Conservation (phyloP, 1,140 invertebrate genomes). For the Drosophila tristis region DNA sequence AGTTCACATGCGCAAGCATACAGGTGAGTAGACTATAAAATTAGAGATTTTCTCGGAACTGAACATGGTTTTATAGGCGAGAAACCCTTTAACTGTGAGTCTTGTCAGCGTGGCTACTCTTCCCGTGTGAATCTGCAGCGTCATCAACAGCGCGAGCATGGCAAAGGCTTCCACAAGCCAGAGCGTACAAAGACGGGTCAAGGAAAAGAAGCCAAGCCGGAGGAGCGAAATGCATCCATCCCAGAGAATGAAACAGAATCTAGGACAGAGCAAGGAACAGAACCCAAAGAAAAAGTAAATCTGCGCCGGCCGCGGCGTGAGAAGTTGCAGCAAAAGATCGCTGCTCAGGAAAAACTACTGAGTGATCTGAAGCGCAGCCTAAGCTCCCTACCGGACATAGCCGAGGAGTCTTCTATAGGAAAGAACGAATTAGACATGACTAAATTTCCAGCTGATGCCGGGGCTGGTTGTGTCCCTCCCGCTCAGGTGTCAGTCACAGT, state of each 20-base stretch:
- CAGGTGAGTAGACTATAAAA: slow-evolving; percentile 83
- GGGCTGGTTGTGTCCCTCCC: slow-evolving; percentile 43
- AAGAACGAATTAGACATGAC: slow-evolving; percentile 6
- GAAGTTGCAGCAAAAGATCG: slow-evolving; percentile 66
- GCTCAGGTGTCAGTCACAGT: slow-evolving; percentile 74
- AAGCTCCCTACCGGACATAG: slow-evolving; percentile 44
- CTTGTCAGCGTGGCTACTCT: slow-evolving; percentile 72
- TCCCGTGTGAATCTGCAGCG: slow-evolving; percentile 71
- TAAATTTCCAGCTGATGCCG: slow-evolving; percentile 56
- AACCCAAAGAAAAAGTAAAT: slow-evolving; percentile 20
- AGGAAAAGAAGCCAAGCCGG: not conserved
- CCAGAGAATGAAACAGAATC: not conserved
- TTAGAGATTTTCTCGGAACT: not conserved
- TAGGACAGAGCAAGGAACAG: slow-evolving; percentile 10
- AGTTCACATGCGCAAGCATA: slow-evolving; percentile 87
- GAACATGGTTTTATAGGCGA: slow-evolving; percentile 46
- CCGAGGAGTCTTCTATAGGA: slow-evolving; percentile 32
- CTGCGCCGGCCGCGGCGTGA: slow-evolving; percentile 59
- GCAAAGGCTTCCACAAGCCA: slow-evolving; percentile 4
- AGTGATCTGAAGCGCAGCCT: slow-evolving; percentile 58
- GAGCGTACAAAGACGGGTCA: slow-evolving; percentile 1
- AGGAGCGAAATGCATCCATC: not conserved
- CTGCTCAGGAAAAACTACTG: slow-evolving; percentile 60
- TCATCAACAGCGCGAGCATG: slow-evolving; percentile 74
- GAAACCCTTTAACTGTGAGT: slow-evolving; percentile 71